Percentiles rank a stretch among this genome's conserved stretches.
These are phyloP conservation scores for Latheticus oryzae DNA, from an alignment of 2,888 invertebrate genomes.

Conservation along the genomic window DNA sequence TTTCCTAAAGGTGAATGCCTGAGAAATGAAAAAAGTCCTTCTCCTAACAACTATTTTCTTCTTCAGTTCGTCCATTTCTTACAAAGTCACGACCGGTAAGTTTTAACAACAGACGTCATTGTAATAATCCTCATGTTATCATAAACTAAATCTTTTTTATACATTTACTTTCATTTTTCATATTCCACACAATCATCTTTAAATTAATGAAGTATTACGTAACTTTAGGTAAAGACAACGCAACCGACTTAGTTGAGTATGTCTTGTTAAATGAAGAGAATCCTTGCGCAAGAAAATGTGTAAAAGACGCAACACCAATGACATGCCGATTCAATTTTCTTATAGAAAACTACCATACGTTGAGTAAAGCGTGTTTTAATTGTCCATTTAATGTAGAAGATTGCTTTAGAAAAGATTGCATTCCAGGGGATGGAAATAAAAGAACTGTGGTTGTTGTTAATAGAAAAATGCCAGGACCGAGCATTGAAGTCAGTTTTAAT, in stretches of 20 bases:
- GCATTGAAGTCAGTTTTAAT: slow-evolving; percentile 84
- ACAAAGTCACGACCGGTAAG: too few species aligned
- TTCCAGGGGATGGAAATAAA: slow-evolving; percentile 84
- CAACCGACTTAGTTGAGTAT: slow-evolving; percentile 51
- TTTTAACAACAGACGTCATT: too few species aligned
- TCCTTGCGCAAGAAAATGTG: slow-evolving; percentile 77
- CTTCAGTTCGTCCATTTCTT: too few species aligned
- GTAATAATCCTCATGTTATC: too few species aligned
- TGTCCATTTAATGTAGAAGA: slow-evolving; percentile 83
- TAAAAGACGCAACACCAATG: slow-evolving; percentile 71
- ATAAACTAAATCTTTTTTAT: too few species aligned
- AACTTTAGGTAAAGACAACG: slow-evolving; percentile 9
- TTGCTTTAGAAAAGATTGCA: slow-evolving; percentile 83
- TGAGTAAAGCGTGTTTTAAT: slow-evolving; percentile 89
- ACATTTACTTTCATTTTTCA: too few species aligned
- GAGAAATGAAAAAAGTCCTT: too few species aligned
- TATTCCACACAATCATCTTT: too few species aligned
- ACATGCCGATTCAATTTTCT: slow-evolving; percentile 78
- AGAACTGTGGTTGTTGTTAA: slow-evolving; percentile 84
- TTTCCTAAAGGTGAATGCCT: too few species aligned
- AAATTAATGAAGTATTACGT: too few species aligned
- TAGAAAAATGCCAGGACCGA: slow-evolving; percentile 88
- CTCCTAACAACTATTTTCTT: too few species aligned
- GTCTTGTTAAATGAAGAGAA: slow-evolving; percentile 55
- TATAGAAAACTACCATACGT: slow-evolving; percentile 86